These are phyloP conservation scores for Glomeris maerens DNA, from an alignment of 1,140 invertebrate species.

Conservation along the genomic window DNA sequence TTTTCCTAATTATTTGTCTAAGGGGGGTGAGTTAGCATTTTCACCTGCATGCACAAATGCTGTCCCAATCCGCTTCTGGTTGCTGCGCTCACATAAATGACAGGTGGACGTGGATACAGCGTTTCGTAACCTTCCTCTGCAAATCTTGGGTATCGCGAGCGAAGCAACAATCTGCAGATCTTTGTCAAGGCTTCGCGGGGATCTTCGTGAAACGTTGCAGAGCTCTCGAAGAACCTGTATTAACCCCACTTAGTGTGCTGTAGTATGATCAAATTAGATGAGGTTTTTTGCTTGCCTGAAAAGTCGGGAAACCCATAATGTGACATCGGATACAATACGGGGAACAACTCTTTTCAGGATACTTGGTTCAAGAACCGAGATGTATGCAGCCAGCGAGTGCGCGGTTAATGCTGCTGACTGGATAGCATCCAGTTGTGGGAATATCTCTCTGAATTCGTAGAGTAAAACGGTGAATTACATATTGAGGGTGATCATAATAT, in stretches of 20 bases:
- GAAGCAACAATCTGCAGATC: slow-evolving; percentile 58
- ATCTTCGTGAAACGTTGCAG: slow-evolving; percentile 62
- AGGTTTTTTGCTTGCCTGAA: slow-evolving; percentile 43
- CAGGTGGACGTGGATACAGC: slow-evolving; percentile 52
- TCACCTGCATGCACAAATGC: slow-evolving; percentile 58
- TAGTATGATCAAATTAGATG: slow-evolving; percentile 6
- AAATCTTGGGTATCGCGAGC: slow-evolving; percentile 65
- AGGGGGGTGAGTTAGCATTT: slow-evolving; percentile 1
- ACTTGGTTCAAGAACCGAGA: slow-evolving; percentile 48
- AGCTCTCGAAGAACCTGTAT: slow-evolving; percentile 45
- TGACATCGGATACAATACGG: slow-evolving; percentile 55
- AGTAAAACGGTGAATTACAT: background rate
- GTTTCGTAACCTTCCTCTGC: slow-evolving; percentile 63
- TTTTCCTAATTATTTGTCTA: too few species aligned
- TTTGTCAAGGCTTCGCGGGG: slow-evolving; percentile 57
- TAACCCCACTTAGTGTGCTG: slow-evolving; percentile 1
- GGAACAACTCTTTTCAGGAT: slow-evolving; percentile 53
- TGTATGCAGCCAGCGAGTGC: slow-evolving; percentile 57
- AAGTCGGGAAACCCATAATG: slow-evolving; percentile 59
- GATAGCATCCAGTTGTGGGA: slow-evolving; percentile 41
- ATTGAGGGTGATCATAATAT: background rate
- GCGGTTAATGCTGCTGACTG: slow-evolving; percentile 51
- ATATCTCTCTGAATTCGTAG: slow-evolving; percentile 1
- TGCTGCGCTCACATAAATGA: slow-evolving; percentile 66
- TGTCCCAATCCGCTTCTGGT: slow-evolving; percentile 57